Evolutionary conservation across 2,888 invertebrate genomes (phyloP), one percentile per base, ranked within the genome.

Genomic region (Brachyptera putata): DNA sequence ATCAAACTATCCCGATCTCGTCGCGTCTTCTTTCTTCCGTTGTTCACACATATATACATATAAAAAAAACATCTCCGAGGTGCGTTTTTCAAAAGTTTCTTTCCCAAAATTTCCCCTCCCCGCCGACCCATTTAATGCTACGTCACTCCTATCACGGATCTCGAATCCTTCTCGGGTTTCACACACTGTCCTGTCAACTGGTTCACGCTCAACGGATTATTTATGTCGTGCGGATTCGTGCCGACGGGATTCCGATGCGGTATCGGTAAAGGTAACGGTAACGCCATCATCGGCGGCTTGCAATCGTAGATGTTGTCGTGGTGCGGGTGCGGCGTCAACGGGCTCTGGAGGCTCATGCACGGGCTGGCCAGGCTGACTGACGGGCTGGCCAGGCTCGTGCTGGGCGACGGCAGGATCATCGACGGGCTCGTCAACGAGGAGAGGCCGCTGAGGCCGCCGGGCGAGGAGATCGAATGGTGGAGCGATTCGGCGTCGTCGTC

Each of bases 171-270:
- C 49, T 75, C 76, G 68, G 73, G 74, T 67, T 76, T 76, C 69
- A 75, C 74, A 70, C 75, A 76, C 73, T 87, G 87, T 68, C 89
- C 89, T 63, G 91, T 92, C 68, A 94, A 79, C 77, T 93, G 92
- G 70, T 92, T 92, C 61, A 94, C 91, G 75, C 91, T 92, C 43
- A 94, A 80, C 60, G 94, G 94, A 79, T 94, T 93, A 79, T 94
- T 94, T 66, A 90, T 87, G 78, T 94, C 93, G 68, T 91, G 86
- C 41, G 93, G 93, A 77, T 93, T 93, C 49, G 92, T 91, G 62
- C 93, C 93, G 60, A 93, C 91, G 41, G 93, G 93, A 75, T 90
- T 84, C 65, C 92, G 80, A 66, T 79, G 79, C 58, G 79, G 77
- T 60, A 75, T 69, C 68, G 76, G 69, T 61, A 69, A 68, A 57